Base-by-base conservation (phyloP, 2,797 vertebrate genomes). In the Vespertilio murinus region DNA sequence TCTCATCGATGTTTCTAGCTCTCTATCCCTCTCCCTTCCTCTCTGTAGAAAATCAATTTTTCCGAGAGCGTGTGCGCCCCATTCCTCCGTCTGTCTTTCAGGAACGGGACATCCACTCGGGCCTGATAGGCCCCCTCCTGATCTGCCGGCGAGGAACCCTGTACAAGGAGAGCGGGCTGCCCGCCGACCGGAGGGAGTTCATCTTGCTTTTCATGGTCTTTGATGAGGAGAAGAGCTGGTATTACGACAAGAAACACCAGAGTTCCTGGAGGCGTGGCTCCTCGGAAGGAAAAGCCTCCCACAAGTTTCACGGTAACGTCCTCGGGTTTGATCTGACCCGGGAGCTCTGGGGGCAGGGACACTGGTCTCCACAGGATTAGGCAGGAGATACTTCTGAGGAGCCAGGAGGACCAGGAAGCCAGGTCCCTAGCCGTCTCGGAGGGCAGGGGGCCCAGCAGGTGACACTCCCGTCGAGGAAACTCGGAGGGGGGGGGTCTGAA, bases 161-260 rank as follows among this genome's bases (percentile, higher is more conserved):
- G 90, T 95, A 97, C 18, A 96, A 40, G 4, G 92, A 96, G 20
- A 38, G 78, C 90, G 96, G 80, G 49, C 95, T 89, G 38, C 96
- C 93, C 6, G 0, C 74, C 13, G 69, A 98, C 42, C 96, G 47
- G 49, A 98, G 98, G 90, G 99, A 99, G 93, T 99, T 99, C 45
- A 96, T 98, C 70, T 94, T 99, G 79, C 98, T 99, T 71, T 99
- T 99, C 94, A 99, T 99, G 99, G 98, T 98, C 47, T 99, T 99
- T 91, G 99, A 99, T 90, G 99, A 99, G 98, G 99, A 99, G 35
- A 99, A 99, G 98, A 99, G 99, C 96, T 99, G 99, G 99, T 99
- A 99, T 97, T 99, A 98, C 2, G 97, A 99, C 54, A 98, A 97
- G 88, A 98, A 98, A 95, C 74, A 78, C 10, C 97, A 98, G 88